Evolutionary conservation across 2,888 invertebrate genomes (phyloP).

Genomic region (Invenusta paracnida): DNA sequence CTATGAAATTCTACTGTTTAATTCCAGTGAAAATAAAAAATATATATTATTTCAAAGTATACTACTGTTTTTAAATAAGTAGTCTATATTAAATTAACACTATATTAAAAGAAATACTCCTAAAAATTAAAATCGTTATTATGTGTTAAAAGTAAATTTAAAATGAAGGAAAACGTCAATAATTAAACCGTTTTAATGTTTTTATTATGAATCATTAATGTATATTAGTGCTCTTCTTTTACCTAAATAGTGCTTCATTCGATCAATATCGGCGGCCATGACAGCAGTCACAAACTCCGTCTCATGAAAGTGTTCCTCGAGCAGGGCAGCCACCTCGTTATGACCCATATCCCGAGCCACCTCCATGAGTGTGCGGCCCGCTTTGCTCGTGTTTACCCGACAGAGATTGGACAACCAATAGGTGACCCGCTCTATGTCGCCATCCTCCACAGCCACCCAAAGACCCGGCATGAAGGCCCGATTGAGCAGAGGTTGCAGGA

Average conservation of each 20-base stretch:
- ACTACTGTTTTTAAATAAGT: too few relatives aligned
- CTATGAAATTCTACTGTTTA: too few relatives aligned
- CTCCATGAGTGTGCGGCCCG: slow-evolving; percentile 48
- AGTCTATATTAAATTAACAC: too few relatives aligned
- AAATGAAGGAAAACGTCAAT: too few relatives aligned
- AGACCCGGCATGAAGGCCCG: slow-evolving; percentile 49
- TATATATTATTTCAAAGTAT: too few relatives aligned
- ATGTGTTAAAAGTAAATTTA: too few relatives aligned
- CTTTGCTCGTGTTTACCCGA: slow-evolving; percentile 47
- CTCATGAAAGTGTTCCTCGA: slow-evolving; percentile 48
- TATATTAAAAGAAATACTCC: too few relatives aligned
- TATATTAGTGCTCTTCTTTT: too few relatives aligned
- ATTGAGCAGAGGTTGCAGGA: slow-evolving; percentile 47
- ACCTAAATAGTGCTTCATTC: slow-evolving; percentile 49
- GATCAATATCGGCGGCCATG: slow-evolving; percentile 49
- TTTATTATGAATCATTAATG: too few relatives aligned
- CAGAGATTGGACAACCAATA: slow-evolving; percentile 50
- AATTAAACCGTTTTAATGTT: too few relatives aligned
- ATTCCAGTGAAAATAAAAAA: too few relatives aligned
- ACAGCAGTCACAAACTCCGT: slow-evolving; percentile 51
- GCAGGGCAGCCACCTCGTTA: slow-evolving; percentile 47
- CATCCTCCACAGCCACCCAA: slow-evolving; percentile 49
- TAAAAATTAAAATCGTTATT: too few relatives aligned
- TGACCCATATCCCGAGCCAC: slow-evolving; percentile 47
- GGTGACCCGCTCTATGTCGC: slow-evolving; percentile 48